Percentiles rank a stretch among this genome's conserved stretches.
Evolutionary conservation across 64 coral and sea anemone species (phyloP).

Genomic region (Stichodactyla mertensii): DNA sequence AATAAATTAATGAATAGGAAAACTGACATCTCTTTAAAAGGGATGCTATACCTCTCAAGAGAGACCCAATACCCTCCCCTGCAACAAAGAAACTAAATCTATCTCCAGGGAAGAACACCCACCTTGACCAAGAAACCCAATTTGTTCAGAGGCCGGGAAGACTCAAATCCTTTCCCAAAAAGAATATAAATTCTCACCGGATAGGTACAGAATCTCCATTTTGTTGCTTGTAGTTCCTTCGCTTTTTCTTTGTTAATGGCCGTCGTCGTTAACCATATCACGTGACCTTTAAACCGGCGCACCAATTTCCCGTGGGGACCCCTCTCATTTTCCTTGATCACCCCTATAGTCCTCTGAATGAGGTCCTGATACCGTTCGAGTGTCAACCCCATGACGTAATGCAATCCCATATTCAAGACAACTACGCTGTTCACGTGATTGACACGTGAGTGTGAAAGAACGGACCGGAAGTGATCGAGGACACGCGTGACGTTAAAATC

Average conservation of each 20-base stretch:
- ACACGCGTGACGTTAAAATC: conserved; percentile 45
- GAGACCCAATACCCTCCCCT: too few relatives aligned
- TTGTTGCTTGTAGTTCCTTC: conserved; percentile 43
- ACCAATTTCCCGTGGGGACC: neutral
- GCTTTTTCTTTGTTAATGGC: conserved; percentile 70
- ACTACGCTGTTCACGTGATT: conserved; percentile 77
- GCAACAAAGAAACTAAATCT: too few relatives aligned
- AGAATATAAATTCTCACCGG: conserved; percentile 19
- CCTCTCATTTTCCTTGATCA: conserved; percentile 29
- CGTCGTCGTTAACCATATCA: conserved; percentile 74
- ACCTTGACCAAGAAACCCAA: too few relatives aligned
- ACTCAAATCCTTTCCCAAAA: too few relatives aligned
- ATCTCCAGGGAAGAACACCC: too few relatives aligned
- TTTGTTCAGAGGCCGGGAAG: too few relatives aligned
- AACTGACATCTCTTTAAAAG: too few relatives aligned
- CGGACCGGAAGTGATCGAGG: conserved; percentile 53
- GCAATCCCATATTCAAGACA: conserved; percentile 61
- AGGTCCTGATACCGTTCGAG: conserved; percentile 53
- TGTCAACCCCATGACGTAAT: conserved; percentile 62
- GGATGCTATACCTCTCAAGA: too few relatives aligned
- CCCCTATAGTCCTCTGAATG: conserved; percentile 41
- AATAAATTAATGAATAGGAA: too few relatives aligned
- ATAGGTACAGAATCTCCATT: conserved; percentile 72
- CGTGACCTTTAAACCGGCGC: conserved; percentile 47
- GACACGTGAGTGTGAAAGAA: conserved; percentile 45